These are phyloP conservation scores for Vanessa cardui DNA, from an alignment of 2,888 invertebrate genomes.

Conservation along the genomic window DNA sequence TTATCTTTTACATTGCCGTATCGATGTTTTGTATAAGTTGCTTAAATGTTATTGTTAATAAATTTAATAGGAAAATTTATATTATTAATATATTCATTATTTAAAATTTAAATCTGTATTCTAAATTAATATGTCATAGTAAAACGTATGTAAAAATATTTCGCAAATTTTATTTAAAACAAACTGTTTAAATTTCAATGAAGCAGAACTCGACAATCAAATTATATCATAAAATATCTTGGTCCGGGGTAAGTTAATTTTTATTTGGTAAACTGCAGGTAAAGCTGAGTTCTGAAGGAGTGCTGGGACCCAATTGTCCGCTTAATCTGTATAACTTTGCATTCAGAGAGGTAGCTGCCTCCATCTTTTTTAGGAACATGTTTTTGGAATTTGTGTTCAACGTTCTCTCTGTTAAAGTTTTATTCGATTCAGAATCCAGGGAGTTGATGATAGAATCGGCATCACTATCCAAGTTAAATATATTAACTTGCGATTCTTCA, in stretches of 20 bases:
- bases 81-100: not conserved
- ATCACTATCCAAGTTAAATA: slow-evolving; percentile 64
- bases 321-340: slow-evolving; percentile 69
- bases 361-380: slow-evolving; percentile 74
- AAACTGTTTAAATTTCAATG: too few species aligned
- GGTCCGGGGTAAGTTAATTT: not conserved
- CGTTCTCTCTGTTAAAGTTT: slow-evolving; percentile 70
- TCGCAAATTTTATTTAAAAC: slow-evolving; percentile 3
- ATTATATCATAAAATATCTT: not conserved
- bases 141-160: not conserved
- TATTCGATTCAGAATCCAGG: slow-evolving; percentile 66
- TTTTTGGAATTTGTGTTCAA: slow-evolving; percentile 67
- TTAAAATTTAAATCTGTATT: slow-evolving; percentile 1
- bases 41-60: slow-evolving; percentile 2
- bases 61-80: slow-evolving; percentile 1
- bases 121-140: not conserved
- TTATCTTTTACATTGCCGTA: not conserved
- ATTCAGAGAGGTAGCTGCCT: slow-evolving; percentile 70
- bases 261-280: slow-evolving; percentile 41
- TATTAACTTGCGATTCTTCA: slow-evolving; percentile 73
- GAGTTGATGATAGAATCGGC: slow-evolving; percentile 72
- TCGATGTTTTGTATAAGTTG: not conserved
- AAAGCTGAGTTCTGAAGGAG: slow-evolving; percentile 66
- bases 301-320: slow-evolving; percentile 58
- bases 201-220: too few species aligned